These are phyloP conservation scores for Sphenodon punctatus DNA, from an alignment of 2,797 vertebrate species.

Conservation along the genomic window DNA sequence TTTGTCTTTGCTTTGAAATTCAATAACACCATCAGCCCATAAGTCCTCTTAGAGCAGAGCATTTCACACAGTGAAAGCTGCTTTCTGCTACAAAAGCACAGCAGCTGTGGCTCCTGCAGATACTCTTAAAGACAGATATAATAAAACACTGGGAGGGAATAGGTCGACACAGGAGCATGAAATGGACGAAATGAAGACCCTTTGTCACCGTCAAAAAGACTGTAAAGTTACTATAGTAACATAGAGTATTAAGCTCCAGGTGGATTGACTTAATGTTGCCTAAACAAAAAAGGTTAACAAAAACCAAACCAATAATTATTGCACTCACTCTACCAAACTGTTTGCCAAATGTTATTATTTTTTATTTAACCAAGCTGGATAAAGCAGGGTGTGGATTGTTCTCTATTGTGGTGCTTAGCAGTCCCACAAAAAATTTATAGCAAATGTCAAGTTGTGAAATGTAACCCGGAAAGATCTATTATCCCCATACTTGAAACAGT, in stretches of 20 bases:
- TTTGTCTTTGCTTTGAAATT: slow-evolving; percentile 79
- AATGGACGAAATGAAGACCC: slow-evolving; percentile 84
- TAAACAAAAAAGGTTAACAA: slow-evolving; percentile 78
- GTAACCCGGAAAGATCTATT: background rate
- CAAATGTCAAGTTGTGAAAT: background rate
- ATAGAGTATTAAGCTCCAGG: slow-evolving; percentile 81
- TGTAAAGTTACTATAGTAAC: slow-evolving; percentile 93
- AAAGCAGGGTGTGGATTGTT: background rate
- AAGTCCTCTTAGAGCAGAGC: slow-evolving; percentile 74
- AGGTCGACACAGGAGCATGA: slow-evolving; percentile 82
- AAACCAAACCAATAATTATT: slow-evolving; percentile 77
- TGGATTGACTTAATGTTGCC: slow-evolving; percentile 86
- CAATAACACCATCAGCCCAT: slow-evolving; percentile 76
- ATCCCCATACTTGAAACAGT: background rate
- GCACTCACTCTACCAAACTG: slow-evolving; percentile 64
- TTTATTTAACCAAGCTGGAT: slow-evolving; percentile 40
- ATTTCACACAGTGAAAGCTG: slow-evolving; percentile 80
- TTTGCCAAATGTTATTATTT: slow-evolving; percentile 70
- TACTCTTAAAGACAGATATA: slow-evolving; percentile 82
- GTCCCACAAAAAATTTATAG: slow-evolving; percentile 13
- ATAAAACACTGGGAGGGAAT: slow-evolving; percentile 83
- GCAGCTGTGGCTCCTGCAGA: slow-evolving; percentile 83
- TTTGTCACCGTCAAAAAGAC: slow-evolving; percentile 88
- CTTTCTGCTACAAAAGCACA: slow-evolving; percentile 78
- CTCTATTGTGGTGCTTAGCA: slow-evolving; percentile 2